Base-by-base conservation (phyloP, 2,797 vertebrate species). In the Chrysocyon brachyurus region DNA sequence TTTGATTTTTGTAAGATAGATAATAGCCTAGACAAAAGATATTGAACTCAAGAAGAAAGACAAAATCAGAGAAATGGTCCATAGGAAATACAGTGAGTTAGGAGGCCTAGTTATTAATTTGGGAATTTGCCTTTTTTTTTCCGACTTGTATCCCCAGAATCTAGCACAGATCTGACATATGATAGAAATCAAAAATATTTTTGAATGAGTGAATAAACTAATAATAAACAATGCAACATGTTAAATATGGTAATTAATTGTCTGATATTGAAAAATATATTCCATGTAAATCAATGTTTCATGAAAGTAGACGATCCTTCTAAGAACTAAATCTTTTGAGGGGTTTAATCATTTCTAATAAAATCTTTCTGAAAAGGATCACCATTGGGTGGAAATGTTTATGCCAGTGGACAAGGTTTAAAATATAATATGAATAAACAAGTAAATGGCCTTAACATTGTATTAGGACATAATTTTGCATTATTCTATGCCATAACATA, bases 51-150 rank as follows among this genome's bases (percentile, higher is more conserved):
- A 86, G 24, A 87, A 36, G 31, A 92, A 78, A 75, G 21, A 4
- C n/a, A 83, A 49, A 83, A 91, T 78, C 31, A 79, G 49, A 90
- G 22, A 49, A 73, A 90, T 12, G 61, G 31, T 81, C 11, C 84
- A 59, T 4, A 68, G 28, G 22, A 68, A 85, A 64, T 54, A 33
- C 1, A 64, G 22, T 46, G 17, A 63, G 10, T n/a, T 33, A 86
- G 49, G 21, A 72, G 36, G 40, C n/a, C 36, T 2, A 87, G 26
- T 40, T 15, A 46, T 70, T 22, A 70, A 11, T 66, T 73, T 88
- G 19, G 5, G 57, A 94, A 81, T 81, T 57, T 91, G 6, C 31
- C 46, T n/a, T 84, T 94, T 84, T 94, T 94, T 73, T 40, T 57
- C n/a, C 52, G 28, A 59, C 26, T 66, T 93, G 17, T 52, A n/a